phyloP scores from a whole-genome alignment of 2,113 vertebrate genomes.

The Cryptoleucopteryx plumbea region DNA sequence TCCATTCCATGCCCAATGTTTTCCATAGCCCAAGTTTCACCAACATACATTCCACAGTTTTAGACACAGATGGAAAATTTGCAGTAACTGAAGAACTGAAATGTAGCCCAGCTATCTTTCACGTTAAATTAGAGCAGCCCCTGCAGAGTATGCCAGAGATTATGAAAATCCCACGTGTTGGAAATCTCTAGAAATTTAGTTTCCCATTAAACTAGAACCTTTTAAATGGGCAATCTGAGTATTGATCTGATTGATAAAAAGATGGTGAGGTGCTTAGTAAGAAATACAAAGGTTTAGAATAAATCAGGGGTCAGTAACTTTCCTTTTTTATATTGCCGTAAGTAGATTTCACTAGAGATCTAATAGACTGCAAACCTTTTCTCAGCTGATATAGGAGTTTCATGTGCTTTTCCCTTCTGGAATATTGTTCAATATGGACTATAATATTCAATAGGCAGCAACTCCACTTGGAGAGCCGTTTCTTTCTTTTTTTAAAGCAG shows the following conservation, averaged over 20 bases:
- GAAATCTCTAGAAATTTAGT: neutral
- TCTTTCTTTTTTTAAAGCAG: neutral
- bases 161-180: neutral
- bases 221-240: neutral
- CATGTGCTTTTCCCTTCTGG: neutral
- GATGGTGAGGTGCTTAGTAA: neutral
- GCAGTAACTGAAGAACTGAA: neutral
- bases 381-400: neutral
- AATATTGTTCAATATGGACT: neutral
- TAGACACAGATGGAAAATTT: neutral
- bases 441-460: neutral
- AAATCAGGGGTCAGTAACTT: neutral
- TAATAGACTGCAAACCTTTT: neutral
- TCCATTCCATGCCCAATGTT: neutral
- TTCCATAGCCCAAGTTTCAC: neutral
- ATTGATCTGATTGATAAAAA: neutral
- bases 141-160: neutral
- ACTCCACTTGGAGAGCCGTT: neutral
- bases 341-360: neutral
- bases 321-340: neutral
- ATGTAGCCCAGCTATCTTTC: neutral
- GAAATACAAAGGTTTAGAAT: neutral
- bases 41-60: neutral
- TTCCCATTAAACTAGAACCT: neutral
- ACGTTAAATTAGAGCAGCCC: neutral